Conservation (phyloP, 2,797 vertebrate genomes). For the Taeniopygia guttata region DNA sequence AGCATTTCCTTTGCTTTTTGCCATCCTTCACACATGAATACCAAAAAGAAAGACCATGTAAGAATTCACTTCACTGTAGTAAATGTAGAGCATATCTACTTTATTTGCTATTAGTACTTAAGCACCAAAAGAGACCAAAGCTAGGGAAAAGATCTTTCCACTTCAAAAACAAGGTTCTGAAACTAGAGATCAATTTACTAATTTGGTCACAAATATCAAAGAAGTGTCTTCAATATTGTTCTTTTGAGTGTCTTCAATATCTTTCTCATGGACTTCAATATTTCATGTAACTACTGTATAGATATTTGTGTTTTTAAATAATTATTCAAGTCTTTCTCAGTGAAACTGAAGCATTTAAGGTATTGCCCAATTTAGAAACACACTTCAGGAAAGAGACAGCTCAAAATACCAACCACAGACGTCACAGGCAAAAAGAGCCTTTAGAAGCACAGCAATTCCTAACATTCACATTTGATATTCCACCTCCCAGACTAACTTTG, state of each 20-base stretch:
- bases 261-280: not conserved
- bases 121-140: not conserved
- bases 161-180: not conserved
- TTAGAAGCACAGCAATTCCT: not conserved
- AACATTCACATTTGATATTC: not conserved
- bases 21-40: not conserved
- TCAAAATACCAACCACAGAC: constrained; percentile 25
- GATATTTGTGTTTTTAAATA: not conserved
- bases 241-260: not conserved
- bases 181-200: not conserved
- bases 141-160: not conserved
- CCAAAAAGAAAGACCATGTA: not conserved
- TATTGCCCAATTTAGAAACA: constrained; percentile 24
- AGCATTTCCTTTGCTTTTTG: not conserved
- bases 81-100: not conserved
- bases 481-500: not conserved
- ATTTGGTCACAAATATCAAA: not conserved
- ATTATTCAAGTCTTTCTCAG: not conserved
- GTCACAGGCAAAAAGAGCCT: not conserved
- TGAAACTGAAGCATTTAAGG: not conserved
- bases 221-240: not conserved
- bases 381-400: not conserved
- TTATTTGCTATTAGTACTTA: not conserved
- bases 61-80: not conserved
- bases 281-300: not conserved